Conservation (phyloP, 1,140 invertebrate species). For the Belonocnema kinseyi region DNA sequence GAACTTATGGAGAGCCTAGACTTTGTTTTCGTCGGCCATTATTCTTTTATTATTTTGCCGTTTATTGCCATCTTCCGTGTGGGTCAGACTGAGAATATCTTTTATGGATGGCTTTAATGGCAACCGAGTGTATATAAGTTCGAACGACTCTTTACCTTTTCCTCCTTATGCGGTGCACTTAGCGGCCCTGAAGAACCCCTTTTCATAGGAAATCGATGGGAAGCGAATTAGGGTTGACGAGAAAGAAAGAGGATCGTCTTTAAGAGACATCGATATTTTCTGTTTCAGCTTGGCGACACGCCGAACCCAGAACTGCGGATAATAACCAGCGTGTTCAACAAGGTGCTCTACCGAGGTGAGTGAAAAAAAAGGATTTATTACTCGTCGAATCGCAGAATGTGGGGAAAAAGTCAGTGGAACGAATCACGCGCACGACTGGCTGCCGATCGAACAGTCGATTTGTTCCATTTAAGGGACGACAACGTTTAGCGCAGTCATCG, state of each 20-base stretch:
- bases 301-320: constrained; percentile 89
- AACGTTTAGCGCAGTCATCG: constrained; percentile 19
- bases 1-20: background rate
- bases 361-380: constrained; percentile 42
- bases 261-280: constrained; percentile 47
- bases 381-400: background rate
- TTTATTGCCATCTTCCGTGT: constrained; percentile 45
- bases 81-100: constrained; percentile 44
- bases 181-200: constrained; percentile 56
- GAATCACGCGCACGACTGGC: constrained; percentile 31
- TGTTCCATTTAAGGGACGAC: constrained; percentile 10
- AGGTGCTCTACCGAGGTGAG: constrained; percentile 88
- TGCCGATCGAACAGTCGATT: constrained; percentile 25
- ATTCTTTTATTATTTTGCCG: constrained; percentile 30
- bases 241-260: constrained; percentile 17
- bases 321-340: constrained; percentile 90
- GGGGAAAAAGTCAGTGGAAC: constrained; percentile 20
- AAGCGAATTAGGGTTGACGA: constrained; percentile 61
- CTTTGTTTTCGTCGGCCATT: constrained; percentile 15
- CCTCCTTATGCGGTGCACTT: constrained; percentile 64
- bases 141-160: constrained; percentile 63
- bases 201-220: constrained; percentile 67
- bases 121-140: constrained; percentile 59
- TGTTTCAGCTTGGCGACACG: constrained; percentile 87
- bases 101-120: constrained; percentile 66